phyloP scores from a whole-genome alignment of 2,113 vertebrate genomes.

The Plestiodon gilberti region DNA sequence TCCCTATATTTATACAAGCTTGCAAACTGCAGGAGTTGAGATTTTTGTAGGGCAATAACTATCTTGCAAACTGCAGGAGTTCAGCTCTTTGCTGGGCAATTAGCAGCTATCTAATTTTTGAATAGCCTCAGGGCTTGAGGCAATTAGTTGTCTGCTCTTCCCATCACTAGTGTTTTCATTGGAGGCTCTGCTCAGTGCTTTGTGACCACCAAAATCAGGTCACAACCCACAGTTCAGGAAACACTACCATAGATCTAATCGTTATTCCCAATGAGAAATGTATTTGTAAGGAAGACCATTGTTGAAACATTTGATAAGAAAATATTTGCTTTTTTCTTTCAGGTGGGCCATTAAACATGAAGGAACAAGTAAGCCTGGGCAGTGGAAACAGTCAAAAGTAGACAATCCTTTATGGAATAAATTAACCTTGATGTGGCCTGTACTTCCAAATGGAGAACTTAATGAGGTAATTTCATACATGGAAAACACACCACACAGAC shows the following conservation, averaged over 20 bases:
- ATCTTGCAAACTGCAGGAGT: too few species aligned
- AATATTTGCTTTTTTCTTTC: constrained; percentile 12
- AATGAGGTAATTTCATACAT: constrained; percentile 17
- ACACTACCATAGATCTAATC: not conserved
- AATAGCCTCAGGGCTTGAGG: too few species aligned
- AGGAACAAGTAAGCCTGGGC: constrained; percentile 43
- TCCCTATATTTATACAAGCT: too few species aligned
- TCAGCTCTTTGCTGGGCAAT: too few species aligned
- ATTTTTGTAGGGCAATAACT: too few species aligned
- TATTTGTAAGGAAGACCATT: not conserved
- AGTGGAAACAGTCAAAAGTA: constrained; percentile 54
- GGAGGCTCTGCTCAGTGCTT: too few species aligned
- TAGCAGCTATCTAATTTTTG: too few species aligned
- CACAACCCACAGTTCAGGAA: too few species aligned
- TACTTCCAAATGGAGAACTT: constrained; percentile 47
- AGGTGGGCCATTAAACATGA: constrained; percentile 62
- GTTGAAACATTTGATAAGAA: not conserved
- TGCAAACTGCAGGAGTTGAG: too few species aligned
- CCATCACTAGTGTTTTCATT: too few species aligned
- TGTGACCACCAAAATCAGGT: too few species aligned
- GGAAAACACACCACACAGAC: not conserved
- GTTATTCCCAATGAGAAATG: rapidly evolving
- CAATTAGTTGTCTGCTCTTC: too few species aligned
- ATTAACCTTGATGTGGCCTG: constrained; percentile 44
- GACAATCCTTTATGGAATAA: constrained; percentile 67